Base-by-base conservation (phyloP, 1,140 invertebrate genomes). In the Drosophila hydei region DNA sequence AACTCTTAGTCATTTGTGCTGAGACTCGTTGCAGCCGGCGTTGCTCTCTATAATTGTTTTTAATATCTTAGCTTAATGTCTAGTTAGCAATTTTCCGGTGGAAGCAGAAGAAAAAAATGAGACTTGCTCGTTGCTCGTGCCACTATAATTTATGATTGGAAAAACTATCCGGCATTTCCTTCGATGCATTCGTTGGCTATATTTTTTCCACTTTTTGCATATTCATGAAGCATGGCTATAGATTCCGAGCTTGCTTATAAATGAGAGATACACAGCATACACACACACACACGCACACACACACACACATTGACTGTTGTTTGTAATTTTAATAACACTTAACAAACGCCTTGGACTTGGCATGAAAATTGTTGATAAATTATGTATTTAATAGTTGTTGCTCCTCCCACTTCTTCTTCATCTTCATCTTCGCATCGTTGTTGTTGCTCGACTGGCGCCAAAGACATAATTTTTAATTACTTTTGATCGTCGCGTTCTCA, bases 321-420 rank as follows among this genome's bases (percentile, higher is more conserved):
- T 78, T 72, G 72, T 72, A 84, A 79, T 79, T 79, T 79, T 85
- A 76, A 84, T 79, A 79, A 84, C 80, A 76, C 80, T 79, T 76
- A 79, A 79, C 72, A 85, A 79, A 85, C 76, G 76, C 79, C 79
- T 85, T 85, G 80, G 80, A 85, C 79, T 84, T 87, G 81, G 52
- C 70, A 77, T 87, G 77, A 71, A 87, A 87, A 85, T 85, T 85
- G 77, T 87, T 87, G 56, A 84, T 79, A 79, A 84, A 84, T 85
- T 84, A 79, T 84, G 76, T 76, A 72, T 69, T 58, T 78, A 71
- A 78, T 81, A 56, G 71, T 71, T 61, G 55, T 63, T 67, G 42
- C 48, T 48, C 48, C 40, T 14, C 43, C 43, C 11, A 4, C 19
- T 47, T 0, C 18, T 19, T 7, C 47, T 14, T 27, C 9, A 7